These are phyloP conservation scores for Brachyhypopomus gauderio DNA, from an alignment of 2,113 vertebrate species.

Conservation along the genomic window DNA sequence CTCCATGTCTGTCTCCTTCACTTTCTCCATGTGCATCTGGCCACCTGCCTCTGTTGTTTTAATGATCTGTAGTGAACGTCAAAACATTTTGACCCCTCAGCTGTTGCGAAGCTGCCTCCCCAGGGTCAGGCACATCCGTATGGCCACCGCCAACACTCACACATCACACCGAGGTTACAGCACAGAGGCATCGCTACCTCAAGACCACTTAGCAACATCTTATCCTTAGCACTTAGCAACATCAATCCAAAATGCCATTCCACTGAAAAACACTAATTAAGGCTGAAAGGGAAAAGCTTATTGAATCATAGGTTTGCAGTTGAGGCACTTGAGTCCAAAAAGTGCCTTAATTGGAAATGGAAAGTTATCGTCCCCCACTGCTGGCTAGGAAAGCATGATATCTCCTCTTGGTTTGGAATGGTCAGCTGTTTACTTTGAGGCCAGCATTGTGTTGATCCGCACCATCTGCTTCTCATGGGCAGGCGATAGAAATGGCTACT, in stretches of 20 bases:
- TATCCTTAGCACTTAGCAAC: conserved; percentile 33
- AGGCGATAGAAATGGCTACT: conserved; percentile 29
- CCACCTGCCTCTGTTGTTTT: conserved; percentile 11
- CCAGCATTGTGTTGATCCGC: conserved; percentile 44
- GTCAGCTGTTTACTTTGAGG: conserved; percentile 49
- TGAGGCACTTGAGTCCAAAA: not conserved
- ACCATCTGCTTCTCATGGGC: conserved; percentile 41
- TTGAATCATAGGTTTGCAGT: conserved; percentile 1
- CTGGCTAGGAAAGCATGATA: conserved; percentile 28
- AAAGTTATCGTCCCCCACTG: not conserved
- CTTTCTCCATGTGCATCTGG: conserved; percentile 7
- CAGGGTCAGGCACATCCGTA: conserved; percentile 30
- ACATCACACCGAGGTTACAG: conserved; percentile 27
- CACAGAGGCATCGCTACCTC: conserved; percentile 8
- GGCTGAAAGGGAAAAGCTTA: not conserved
- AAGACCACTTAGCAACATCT: conserved; percentile 34
- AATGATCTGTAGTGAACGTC: conserved; percentile 35
- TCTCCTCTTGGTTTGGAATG: conserved; percentile 22
- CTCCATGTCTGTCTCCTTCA: not conserved
- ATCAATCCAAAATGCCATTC: conserved; percentile 2
- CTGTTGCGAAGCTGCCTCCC: conserved; percentile 7
- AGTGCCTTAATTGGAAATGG: not conserved
- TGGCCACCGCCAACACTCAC: conserved; percentile 41
- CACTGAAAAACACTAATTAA: conserved; percentile 26
- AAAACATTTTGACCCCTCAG: conserved; percentile 26